Evolutionary conservation across 2,888 invertebrate genomes (phyloP).

Genomic region (Xestia rhomboidea): DNA sequence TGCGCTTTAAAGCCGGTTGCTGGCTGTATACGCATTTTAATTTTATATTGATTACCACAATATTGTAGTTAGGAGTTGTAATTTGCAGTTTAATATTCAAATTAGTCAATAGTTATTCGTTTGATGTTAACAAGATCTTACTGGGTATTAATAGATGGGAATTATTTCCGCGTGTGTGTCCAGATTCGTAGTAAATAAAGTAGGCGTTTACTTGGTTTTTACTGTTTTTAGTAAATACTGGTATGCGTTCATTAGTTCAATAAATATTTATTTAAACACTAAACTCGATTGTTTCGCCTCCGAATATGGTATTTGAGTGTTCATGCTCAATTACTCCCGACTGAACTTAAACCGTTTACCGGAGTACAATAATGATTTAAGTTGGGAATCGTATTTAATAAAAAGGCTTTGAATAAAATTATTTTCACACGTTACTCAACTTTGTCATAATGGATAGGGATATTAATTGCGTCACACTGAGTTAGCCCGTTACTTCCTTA

Average conservation of each 20-base stretch:
- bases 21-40: conserved; percentile 37
- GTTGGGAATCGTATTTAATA: background rate
- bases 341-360: background rate
- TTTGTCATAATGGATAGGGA: conserved; percentile 8
- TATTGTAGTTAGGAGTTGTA: conserved; percentile 35
- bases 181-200: conserved; percentile 21
- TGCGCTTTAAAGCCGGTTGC: conserved; percentile 36
- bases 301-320: conserved; percentile 47
- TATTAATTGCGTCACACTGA: conserved; percentile 30
- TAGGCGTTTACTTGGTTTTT: background rate
- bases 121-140: conserved; percentile 27
- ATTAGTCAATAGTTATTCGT: conserved; percentile 13
- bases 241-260: conserved; percentile 49
- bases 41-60: conserved; percentile 40
- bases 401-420: background rate
- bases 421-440: conserved; percentile 34
- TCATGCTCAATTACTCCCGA: conserved; percentile 56
- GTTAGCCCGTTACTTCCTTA: conserved; percentile 62
- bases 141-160: background rate
- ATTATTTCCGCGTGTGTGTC: conserved; percentile 13
- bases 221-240: conserved; percentile 21
- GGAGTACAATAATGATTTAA: background rate
- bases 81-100: conserved; percentile 36
- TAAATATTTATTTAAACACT: conserved; percentile 56
- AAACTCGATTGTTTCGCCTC: conserved; percentile 45